Conservation (phyloP, 2,888 invertebrate species). For the Caenorhabditis sp. region DNA sequence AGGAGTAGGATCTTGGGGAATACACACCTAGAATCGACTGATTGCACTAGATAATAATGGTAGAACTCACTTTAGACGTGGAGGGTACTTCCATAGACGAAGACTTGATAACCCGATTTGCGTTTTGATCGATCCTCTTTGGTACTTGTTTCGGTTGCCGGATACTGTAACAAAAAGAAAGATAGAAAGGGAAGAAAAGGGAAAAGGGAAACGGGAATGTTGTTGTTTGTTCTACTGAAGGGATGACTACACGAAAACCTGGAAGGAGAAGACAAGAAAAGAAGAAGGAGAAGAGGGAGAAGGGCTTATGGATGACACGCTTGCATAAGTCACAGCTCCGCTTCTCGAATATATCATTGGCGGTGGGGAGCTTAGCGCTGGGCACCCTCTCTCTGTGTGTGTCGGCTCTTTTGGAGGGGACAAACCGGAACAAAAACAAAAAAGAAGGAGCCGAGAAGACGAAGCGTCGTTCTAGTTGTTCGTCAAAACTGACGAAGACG, state of each 20-base stretch:
- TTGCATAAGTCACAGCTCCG: slow-evolving; percentile 38
- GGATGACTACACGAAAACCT: slow-evolving; percentile 48
- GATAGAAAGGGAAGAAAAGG: slow-evolving; percentile 2
- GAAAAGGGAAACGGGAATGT: no score
- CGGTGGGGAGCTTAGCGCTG: slow-evolving; percentile 47
- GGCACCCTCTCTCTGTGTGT: slow-evolving; percentile 14
- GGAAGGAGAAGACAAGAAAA: slow-evolving; percentile 18
- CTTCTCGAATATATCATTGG: slow-evolving; percentile 54
- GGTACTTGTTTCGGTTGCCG: slow-evolving; percentile 62
- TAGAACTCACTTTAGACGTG: slow-evolving; percentile 47
- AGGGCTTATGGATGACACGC: slow-evolving; percentile 58
- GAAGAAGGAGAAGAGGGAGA: slow-evolving; percentile 35
- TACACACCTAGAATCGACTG: slow-evolving; percentile 46
- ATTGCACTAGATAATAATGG: not conserved
- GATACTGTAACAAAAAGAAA: slow-evolving; percentile 45
- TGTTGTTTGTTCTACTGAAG: slow-evolving; percentile 7
- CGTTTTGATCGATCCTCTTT: slow-evolving; percentile 70
- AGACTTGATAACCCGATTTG: slow-evolving; percentile 72
- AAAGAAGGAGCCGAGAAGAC: slow-evolving; percentile 13
- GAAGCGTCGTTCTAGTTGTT: slow-evolving; percentile 52
- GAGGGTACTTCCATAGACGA: slow-evolving; percentile 71
- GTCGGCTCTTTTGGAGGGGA: not conserved
- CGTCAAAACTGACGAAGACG: slow-evolving; percentile 45
- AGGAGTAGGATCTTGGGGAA: slow-evolving; percentile 67
- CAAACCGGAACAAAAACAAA: slow-evolving; percentile 30